Conservation (phyloP, 92 coral and sea anemone species). For the Blastomussa wellsi region DNA sequence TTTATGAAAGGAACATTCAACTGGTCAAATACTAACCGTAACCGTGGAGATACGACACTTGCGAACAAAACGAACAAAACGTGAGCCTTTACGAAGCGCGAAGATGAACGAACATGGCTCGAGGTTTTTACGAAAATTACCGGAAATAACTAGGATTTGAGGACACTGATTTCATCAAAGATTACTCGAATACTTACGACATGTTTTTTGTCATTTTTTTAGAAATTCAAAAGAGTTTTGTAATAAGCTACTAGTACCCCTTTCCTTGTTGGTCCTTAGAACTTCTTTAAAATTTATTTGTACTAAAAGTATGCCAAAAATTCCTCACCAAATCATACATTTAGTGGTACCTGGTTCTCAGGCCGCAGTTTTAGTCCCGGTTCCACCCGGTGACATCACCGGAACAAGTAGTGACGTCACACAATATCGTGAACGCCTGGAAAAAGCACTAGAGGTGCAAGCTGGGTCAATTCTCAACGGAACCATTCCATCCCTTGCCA, state of each 20-base stretch:
- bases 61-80: not conserved
- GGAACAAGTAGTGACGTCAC: too few relatives aligned
- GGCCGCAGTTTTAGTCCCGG: too few relatives aligned
- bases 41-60: not conserved
- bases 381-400: too few relatives aligned
- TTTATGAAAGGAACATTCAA: slow-evolving; percentile 55
- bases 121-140: not conserved
- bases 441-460: too few relatives aligned
- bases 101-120: slow-evolving; percentile 8
- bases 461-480: too few relatives aligned
- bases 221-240: not conserved
- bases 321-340: too few relatives aligned
- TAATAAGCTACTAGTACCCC: not conserved
- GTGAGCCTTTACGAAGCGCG: not conserved
- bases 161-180: not conserved
- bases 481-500: too few relatives aligned
- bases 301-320: not conserved
- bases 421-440: too few relatives aligned
- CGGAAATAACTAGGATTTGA: not conserved
- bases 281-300: not conserved
- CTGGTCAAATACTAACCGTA: slow-evolving; percentile 52
- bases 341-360: too few relatives aligned
- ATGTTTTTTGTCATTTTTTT: not conserved
- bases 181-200: not conserved
- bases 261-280: not conserved